These are phyloP conservation scores for Holocentrus rufus DNA, from an alignment of 2,797 vertebrate species.

Conservation along the genomic window DNA sequence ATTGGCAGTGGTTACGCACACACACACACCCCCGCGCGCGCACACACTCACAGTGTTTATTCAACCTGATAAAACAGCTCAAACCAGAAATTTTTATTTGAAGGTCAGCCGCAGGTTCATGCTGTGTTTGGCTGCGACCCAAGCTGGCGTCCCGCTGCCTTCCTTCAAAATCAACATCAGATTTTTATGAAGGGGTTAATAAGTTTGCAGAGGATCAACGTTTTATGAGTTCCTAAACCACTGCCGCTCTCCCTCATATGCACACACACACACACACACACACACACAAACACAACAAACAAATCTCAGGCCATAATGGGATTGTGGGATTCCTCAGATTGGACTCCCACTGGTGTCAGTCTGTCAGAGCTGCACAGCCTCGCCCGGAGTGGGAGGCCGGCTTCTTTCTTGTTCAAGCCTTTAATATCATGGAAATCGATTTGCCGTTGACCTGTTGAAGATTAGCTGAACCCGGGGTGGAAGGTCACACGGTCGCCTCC, in stretches of 20 bases:
- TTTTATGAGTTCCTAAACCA: constrained; percentile 54
- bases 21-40: constrained; percentile 1
- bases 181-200: constrained; percentile 65
- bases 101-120: constrained; percentile 13
- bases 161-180: constrained; percentile 54
- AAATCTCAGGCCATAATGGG: constrained; percentile 62
- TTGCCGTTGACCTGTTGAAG: constrained; percentile 68
- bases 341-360: constrained; percentile 54
- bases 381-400: constrained; percentile 47
- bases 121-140: constrained; percentile 39
- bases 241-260: constrained; percentile 23
- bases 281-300: constrained; percentile 42
- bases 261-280: constrained; percentile 22
- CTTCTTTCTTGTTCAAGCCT: constrained; percentile 53
- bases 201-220: constrained; percentile 53
- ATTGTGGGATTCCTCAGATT: constrained; percentile 62
- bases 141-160: constrained; percentile 28
- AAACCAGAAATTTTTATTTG: constrained; percentile 35
- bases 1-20: constrained; percentile 10
- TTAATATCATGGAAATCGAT: constrained; percentile 66
- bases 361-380: constrained; percentile 18
- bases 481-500: constrained; percentile 60
- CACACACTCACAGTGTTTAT: constrained; percentile 4
- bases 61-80: constrained; percentile 11
- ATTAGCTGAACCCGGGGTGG: constrained; percentile 59